A percentile compares a stretch with the other conserved stretches of the same genome.
phyloP scores from a whole-genome alignment of 2,888 invertebrate genomes.

The Meta bourneti region DNA sequence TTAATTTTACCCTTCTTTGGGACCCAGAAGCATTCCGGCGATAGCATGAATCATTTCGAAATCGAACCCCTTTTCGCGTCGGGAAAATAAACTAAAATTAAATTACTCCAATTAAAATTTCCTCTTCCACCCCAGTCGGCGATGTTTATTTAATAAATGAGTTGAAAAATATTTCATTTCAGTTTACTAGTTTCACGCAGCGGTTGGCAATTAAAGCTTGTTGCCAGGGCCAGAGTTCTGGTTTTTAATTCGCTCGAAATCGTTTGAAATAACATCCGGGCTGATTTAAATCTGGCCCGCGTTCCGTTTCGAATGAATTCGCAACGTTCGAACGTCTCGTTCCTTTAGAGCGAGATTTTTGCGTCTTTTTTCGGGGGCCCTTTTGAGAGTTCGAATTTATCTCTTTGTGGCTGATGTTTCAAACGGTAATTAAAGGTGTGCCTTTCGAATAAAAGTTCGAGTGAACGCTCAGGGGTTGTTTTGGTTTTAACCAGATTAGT shows the following conservation, averaged over 20 bases:
- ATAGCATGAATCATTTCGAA: constrained; percentile 69
- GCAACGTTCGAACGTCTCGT: neutral
- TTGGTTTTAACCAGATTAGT: too few relatives aligned
- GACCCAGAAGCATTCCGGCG: constrained; percentile 26
- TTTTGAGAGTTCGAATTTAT: constrained; percentile 29
- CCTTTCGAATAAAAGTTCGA: constrained; percentile 7
- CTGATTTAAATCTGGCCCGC: neutral
- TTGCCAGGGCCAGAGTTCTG: constrained; percentile 17
- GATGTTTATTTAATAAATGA: constrained; percentile 75
- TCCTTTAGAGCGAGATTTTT: neutral
- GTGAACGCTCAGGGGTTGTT: too few relatives aligned
- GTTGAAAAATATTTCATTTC: constrained; percentile 40
- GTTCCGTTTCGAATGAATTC: neutral
- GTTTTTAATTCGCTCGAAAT: constrained; percentile 35
- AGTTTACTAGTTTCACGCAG: constrained; percentile 16
- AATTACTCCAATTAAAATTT: constrained; percentile 76
- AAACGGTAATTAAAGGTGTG: constrained; percentile 29
- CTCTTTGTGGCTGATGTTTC: constrained; percentile 56
- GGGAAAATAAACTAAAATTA: constrained; percentile 72
- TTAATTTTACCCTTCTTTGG: constrained; percentile 53
- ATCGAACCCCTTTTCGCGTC: constrained; percentile 36
- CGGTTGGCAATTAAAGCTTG: constrained; percentile 63
- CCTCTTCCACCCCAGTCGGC: constrained; percentile 20
- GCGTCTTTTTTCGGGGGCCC: neutral
- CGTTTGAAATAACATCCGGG: constrained; percentile 40